Percentiles rank a stretch among this genome's conserved stretches.
Evolutionary conservation across 2,888 invertebrate species (phyloP).

Genomic region (Mythimna loreyi): DNA sequence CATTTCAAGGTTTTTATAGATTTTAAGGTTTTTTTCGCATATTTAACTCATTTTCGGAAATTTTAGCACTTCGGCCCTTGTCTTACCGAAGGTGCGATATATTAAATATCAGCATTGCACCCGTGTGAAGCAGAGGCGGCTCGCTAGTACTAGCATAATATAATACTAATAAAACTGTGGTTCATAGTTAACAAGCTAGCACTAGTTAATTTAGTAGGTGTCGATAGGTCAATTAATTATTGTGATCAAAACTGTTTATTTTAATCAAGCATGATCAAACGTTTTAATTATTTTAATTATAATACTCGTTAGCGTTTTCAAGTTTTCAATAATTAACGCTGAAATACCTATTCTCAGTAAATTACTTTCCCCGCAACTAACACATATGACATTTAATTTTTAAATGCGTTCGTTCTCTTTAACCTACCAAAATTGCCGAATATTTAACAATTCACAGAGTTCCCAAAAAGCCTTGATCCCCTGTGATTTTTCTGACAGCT

Average conservation of each 20-base stretch:
- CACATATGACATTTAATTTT: too few relatives aligned
- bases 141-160: too few relatives aligned
- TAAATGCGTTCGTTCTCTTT: background rate
- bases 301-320: background rate
- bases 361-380: background rate
- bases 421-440: background rate
- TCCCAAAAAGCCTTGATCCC: too few relatives aligned
- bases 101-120: too few relatives aligned
- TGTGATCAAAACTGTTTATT: background rate
- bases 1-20: too few relatives aligned
- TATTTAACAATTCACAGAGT: background rate
- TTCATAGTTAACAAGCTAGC: background rate
- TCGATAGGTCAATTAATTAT: background rate
- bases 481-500: too few relatives aligned
- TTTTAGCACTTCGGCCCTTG: too few relatives aligned
- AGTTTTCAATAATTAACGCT: background rate
- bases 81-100: too few relatives aligned
- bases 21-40: too few relatives aligned
- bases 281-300: background rate
- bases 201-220: background rate
- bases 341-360: background rate
- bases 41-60: too few relatives aligned
- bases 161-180: background rate
- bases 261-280: background rate
- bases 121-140: too few relatives aligned